These are phyloP conservation scores for Eospalax fontanierii DNA, from an alignment of 2,797 vertebrate genomes.

Conservation along the genomic window DNA sequence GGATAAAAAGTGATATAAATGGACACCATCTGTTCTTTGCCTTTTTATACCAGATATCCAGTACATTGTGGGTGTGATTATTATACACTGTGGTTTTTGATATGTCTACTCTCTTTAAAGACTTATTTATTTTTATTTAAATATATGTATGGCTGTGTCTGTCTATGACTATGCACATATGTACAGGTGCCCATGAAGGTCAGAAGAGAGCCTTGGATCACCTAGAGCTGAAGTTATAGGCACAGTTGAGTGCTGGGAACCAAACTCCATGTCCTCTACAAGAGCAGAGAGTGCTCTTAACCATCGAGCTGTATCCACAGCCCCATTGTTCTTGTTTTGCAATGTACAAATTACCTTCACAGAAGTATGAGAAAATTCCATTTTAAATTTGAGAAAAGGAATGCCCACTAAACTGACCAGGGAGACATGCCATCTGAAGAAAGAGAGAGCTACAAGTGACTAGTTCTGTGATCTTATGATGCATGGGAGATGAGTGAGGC, in stretches of 20 bases:
- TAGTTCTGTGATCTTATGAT: not conserved
- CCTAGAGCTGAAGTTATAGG: not conserved
- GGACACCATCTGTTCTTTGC: not conserved
- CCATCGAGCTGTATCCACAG: not conserved
- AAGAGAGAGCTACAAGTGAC: not conserved
- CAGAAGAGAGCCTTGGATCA: not conserved
- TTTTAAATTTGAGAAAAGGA: constrained; percentile 37
- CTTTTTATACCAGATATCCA: not conserved
- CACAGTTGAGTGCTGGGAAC: not conserved
- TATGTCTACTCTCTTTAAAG: not conserved
- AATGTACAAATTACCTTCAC: constrained; percentile 13
- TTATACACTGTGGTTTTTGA: not conserved
- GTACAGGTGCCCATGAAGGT: not conserved
- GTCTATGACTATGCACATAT: not conserved
- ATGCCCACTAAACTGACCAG: not conserved
- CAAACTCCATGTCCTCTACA: not conserved
- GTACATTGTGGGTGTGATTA: not conserved
- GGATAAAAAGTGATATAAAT: not conserved
- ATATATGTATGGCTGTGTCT: not conserved
- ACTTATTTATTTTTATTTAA: not conserved
- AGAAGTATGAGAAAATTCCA: not conserved
- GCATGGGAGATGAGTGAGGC: not conserved
- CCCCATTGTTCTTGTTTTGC: not conserved
- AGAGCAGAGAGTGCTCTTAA: not conserved
- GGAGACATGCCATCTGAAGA: not conserved